These are phyloP conservation scores for Chrysolina oricalcia DNA, from an alignment of 2,888 invertebrate genomes.

Conservation along the genomic window DNA sequence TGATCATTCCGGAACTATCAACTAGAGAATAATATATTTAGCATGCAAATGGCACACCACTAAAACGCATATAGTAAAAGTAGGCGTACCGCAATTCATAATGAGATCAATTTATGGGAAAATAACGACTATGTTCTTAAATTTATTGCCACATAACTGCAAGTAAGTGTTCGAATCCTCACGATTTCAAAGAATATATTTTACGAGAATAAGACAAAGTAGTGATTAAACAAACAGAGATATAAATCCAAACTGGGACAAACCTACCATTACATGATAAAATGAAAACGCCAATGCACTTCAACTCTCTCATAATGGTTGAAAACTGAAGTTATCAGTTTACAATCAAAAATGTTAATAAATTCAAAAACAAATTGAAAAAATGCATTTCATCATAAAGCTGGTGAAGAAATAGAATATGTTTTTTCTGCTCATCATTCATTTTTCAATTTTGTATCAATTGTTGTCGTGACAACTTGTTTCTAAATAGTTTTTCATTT, in stretches of 20 bases:
- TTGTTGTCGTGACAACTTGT: too few species aligned
- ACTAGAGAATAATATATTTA: constrained; percentile 27
- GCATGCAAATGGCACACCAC: constrained; percentile 26
- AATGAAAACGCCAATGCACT: not conserved
- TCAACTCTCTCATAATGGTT: not conserved
- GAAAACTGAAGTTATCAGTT: too few species aligned
- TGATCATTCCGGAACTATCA: constrained; percentile 25
- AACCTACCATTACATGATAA: not conserved
- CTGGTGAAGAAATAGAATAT: too few species aligned
- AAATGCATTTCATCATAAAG: too few species aligned
- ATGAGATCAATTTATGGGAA: constrained; percentile 46
- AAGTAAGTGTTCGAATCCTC: constrained; percentile 26
- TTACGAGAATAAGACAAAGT: constrained; percentile 23
- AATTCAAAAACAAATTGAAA: too few species aligned
- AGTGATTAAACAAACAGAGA: constrained; percentile 14
- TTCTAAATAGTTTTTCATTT: too few species aligned
- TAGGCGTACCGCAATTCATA: constrained; percentile 36
- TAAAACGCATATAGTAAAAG: constrained; percentile 32
- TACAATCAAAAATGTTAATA: too few species aligned
- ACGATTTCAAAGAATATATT: constrained; percentile 38
- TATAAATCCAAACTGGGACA: constrained; percentile 5
- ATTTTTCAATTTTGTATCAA: too few species aligned
- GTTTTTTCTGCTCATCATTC: too few species aligned
- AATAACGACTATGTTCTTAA: constrained; percentile 37
- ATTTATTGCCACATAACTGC: constrained; percentile 38